A percentile compares a stretch with the other conserved stretches of the same genome.
Conservation (phyloP, 2,888 invertebrate species). For the Podotricha telesiphe region DNA sequence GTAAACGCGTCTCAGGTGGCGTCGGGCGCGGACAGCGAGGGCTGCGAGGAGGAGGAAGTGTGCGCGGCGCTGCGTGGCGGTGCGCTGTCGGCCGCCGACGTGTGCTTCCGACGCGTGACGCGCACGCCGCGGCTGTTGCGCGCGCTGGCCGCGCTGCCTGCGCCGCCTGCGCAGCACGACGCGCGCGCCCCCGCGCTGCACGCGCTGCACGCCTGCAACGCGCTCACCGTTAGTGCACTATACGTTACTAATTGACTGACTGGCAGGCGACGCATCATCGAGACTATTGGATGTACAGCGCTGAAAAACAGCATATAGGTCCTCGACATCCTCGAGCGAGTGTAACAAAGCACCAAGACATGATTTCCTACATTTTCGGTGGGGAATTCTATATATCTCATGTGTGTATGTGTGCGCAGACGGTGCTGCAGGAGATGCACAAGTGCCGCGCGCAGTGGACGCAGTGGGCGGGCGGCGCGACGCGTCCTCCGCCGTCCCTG, state of each 20-base stretch:
- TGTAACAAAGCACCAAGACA: too few species aligned
- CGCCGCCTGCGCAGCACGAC: conserved; percentile 45
- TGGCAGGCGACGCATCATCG: too few species aligned
- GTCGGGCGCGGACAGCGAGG: conserved; percentile 51
- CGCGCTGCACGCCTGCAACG: conserved; percentile 39
- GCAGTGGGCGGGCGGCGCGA: conserved; percentile 74
- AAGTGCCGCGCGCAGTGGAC: conserved; percentile 73
- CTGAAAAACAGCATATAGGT: too few species aligned
- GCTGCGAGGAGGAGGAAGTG: conserved; percentile 56
- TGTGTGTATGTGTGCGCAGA: conserved; percentile 28
- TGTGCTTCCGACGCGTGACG: conserved; percentile 69
- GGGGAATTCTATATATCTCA: too few species aligned
- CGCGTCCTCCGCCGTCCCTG: too few species aligned
- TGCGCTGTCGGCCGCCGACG: conserved; percentile 66
- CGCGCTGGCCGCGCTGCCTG: conserved; percentile 52
- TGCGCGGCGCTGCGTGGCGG: conserved; percentile 58
- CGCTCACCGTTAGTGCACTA: conserved; percentile 46
- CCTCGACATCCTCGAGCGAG: too few species aligned
- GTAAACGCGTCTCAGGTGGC: conserved; percentile 32
- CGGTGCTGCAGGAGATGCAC: conserved; percentile 85
- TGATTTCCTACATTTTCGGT: too few species aligned
- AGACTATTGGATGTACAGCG: too few species aligned
- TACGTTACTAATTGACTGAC: background rate
- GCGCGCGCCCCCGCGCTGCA: conserved; percentile 48
- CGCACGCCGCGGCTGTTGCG: conserved; percentile 57